Percentiles rank a stretch among this genome's conserved stretches.
Evolutionary conservation across 2,113 vertebrate genomes (phyloP).

Genomic region (Gobio gobio): DNA sequence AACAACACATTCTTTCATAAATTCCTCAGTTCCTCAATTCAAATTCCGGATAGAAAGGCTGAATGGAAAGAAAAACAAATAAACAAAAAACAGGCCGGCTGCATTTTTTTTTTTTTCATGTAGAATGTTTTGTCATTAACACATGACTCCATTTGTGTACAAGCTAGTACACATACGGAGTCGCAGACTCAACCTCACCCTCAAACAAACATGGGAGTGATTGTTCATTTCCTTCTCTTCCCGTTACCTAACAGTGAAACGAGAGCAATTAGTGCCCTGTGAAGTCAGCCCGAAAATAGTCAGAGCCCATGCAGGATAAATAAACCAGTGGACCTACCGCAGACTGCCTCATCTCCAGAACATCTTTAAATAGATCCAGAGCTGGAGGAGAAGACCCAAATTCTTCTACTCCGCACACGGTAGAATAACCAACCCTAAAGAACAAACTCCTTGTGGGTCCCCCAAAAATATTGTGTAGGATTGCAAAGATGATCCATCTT

Average conservation of each 20-base stretch:
- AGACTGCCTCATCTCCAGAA: slow-evolving; percentile 62
- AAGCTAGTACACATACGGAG: slow-evolving; percentile 52
- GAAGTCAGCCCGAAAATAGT: slow-evolving; percentile 79
- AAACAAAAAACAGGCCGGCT: slow-evolving; percentile 41
- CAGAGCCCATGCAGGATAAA: slow-evolving; percentile 73
- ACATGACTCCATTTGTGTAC: slow-evolving; percentile 39
- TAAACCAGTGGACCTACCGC: slow-evolving; percentile 78
- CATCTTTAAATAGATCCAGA: slow-evolving; percentile 62
- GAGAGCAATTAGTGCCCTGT: slow-evolving; percentile 79
- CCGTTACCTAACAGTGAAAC: slow-evolving; percentile 80
- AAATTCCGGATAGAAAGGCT: slow-evolving; percentile 19
- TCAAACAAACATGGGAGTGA: slow-evolving; percentile 75
- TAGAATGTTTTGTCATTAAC: slow-evolving; percentile 41
- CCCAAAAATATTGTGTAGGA: background rate
- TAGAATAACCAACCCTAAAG: background rate
- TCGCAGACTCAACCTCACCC: slow-evolving; percentile 59
- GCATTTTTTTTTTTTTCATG: slow-evolving; percentile 6
- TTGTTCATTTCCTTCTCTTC: slow-evolving; percentile 81
- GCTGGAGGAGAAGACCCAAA: slow-evolving; percentile 34
- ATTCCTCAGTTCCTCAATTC: slow-evolving; percentile 19
- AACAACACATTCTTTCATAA: slow-evolving; percentile 10
- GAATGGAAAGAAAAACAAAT: slow-evolving; percentile 40
- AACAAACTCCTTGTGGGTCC: background rate
- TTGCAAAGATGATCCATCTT: background rate
- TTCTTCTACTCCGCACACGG: background rate